Conservation (phyloP, 2,888 invertebrate genomes). For the Pollenia angustigena region DNA sequence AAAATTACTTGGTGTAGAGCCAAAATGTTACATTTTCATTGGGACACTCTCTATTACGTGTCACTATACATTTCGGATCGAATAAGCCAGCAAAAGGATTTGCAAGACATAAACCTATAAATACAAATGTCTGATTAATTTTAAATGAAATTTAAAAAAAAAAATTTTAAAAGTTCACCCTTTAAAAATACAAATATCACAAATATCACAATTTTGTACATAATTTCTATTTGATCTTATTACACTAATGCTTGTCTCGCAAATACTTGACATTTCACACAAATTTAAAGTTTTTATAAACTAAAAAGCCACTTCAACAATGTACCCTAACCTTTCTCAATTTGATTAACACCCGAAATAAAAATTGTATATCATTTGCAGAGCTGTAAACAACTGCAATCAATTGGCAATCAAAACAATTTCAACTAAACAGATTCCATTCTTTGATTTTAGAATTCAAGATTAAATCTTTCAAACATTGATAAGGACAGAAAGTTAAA, state of each 20-base stretch:
- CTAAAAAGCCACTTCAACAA: not conserved
- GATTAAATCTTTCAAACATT: too few relatives aligned
- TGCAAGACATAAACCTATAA: conserved; percentile 49
- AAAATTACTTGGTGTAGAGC: conserved; percentile 86
- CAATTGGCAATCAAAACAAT: too few relatives aligned
- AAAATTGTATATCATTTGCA: not conserved
- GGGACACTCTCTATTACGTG: conserved; percentile 84
- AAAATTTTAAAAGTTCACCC: conserved; percentile 39
- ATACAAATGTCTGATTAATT: not conserved
- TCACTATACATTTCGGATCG: conserved; percentile 77
- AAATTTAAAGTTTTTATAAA: conserved; percentile 61
- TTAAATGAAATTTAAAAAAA: not conserved
- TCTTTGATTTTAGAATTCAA: too few relatives aligned
- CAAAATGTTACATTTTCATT: conserved; percentile 87
- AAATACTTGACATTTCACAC: conserved; percentile 24
- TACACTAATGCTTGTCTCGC: not conserved
- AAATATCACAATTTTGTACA: conserved; percentile 43
- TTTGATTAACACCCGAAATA: conserved; percentile 1
- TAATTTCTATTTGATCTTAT: conserved; percentile 33
- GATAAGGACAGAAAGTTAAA: too few relatives aligned
- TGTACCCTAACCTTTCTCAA: conserved; percentile 41
- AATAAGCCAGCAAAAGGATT: conserved; percentile 77
- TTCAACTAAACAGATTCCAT: too few relatives aligned
- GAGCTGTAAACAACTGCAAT: not conserved
- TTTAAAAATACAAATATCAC: conserved; percentile 42